Evolutionary conservation across 2,888 invertebrate species (phyloP).

Genomic region (Belgica antarctica): DNA sequence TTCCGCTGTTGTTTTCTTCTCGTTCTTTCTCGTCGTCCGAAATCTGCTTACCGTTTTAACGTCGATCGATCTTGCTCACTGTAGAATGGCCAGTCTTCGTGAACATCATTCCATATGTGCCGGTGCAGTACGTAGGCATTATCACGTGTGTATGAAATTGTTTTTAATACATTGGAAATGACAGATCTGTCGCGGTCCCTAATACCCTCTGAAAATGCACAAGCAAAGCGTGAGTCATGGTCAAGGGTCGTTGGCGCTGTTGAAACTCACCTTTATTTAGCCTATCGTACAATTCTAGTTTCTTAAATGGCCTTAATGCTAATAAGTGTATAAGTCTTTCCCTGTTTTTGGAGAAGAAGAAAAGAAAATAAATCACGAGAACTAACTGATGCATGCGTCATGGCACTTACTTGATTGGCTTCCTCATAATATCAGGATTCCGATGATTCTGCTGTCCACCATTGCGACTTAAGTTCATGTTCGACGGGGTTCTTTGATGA

Average conservation of each 20-base stretch:
- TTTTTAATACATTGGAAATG: constrained; percentile 74
- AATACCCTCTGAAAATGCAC: constrained; percentile 75
- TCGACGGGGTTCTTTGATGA: constrained; percentile 15
- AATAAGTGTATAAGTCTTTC: constrained; percentile 92
- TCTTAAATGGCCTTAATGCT: constrained; percentile 90
- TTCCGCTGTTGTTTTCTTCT: too few species aligned
- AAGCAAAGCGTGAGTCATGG: not conserved
- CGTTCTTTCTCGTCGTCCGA: not conserved
- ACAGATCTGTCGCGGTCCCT: constrained; percentile 76
- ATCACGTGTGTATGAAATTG: constrained; percentile 78
- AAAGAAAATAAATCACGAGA: not conserved
- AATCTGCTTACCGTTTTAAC: constrained; percentile 68
- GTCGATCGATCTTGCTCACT: constrained; percentile 83
- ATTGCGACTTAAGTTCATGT: constrained; percentile 44
- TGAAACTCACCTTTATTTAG: constrained; percentile 70
- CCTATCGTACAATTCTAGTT: constrained; percentile 82
- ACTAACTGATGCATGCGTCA: not conserved
- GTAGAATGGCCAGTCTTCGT: constrained; percentile 93
- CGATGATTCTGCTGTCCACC: constrained; percentile 53
- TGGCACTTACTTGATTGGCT: constrained; percentile 66
- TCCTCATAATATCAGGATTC: constrained; percentile 69
- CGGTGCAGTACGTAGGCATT: constrained; percentile 86
- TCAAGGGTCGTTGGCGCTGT: not conserved
- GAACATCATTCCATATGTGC: constrained; percentile 88
- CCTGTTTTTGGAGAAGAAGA: constrained; percentile 58